Evolutionary conservation across 1,140 invertebrate species (phyloP), one percentile per base, ranked within the genome.

Genomic region (Orussus abietinus): DNA sequence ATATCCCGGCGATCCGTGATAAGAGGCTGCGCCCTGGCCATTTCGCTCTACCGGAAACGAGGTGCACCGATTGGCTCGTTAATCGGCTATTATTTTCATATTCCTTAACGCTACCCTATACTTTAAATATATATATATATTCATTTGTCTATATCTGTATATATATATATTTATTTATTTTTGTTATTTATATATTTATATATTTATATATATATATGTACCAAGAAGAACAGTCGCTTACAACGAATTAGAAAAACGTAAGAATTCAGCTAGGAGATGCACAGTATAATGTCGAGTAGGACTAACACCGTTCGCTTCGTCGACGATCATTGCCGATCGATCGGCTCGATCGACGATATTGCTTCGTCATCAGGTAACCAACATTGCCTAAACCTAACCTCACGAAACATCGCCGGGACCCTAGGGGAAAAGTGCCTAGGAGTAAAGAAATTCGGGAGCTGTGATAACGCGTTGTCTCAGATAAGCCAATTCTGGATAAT

Each of bases 301-400:
- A 47, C 57, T 63, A 66, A 62, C 51, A 57, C 52, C 49, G 32
- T n/a, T n/a, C n/a, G n/a, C n/a, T n/a, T n/a, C n/a, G n/a, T n/a
- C n/a, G n/a, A n/a, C 7, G 21, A 19, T 32, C 55, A 59, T 58
- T 42, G 42, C 55, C 44, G 41, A 49, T 50, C 51, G 39, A 59
- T 51, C 47, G 51, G n/a, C 57, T 51, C 53, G 51, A 53, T 53
- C n/a, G n/a, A n/a, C n/a, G n/a, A 46, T 55, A 61, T 64, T 64
- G 61, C 62, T 65, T 65, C 47, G 47, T 65, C 48, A 53, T 65
- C 62, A 65, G 62, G 62, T 64, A 62, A 50, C n/a, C n/a, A n/a
- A 62, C 55, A 47, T 60, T 60, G 46, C 51, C 49, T 61, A 62
- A 59, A 49, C 39, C 57, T 62, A 62, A 50, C 49, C n/a, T n/a